phyloP scores from a whole-genome alignment of 1,140 invertebrate genomes.

The Bursaphelenchus mucronatus region DNA sequence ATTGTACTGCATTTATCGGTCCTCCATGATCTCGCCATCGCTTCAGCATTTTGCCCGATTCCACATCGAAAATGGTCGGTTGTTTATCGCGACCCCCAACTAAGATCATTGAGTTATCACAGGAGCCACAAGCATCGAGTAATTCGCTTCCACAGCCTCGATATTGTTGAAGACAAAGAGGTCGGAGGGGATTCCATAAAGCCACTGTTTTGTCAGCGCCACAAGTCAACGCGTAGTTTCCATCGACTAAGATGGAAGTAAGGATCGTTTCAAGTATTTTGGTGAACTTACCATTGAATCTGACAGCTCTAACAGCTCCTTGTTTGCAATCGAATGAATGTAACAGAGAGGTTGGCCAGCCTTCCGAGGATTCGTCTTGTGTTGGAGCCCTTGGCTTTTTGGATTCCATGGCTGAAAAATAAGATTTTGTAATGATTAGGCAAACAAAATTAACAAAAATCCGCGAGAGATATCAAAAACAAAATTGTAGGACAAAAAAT shows the following conservation, averaged over 20 bases:
- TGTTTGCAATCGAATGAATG: constrained; percentile 42
- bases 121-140: constrained; percentile 39
- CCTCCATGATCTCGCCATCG: constrained; percentile 46
- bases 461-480: too few species aligned
- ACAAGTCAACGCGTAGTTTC: constrained; percentile 44
- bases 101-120: constrained; percentile 40
- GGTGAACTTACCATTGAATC: constrained; percentile 42
- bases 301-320: constrained; percentile 36
- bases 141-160: constrained; percentile 26
- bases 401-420: too few species aligned
- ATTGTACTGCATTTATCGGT: constrained; percentile 37
- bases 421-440: too few species aligned
- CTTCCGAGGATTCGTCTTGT: too few species aligned
- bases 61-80: constrained; percentile 47
- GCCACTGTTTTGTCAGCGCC: constrained; percentile 40
- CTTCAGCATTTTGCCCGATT: constrained; percentile 49
- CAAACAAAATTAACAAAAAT: too few species aligned
- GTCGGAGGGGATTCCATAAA: constrained; percentile 32
- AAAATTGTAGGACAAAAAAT: too few species aligned
- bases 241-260: constrained; percentile 39
- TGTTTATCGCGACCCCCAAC: constrained; percentile 44
- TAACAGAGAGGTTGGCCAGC: constrained; percentile 23
- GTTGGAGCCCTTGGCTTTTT: too few species aligned
- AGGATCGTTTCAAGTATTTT: not conserved
- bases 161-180: constrained; percentile 38